Evolutionary conservation across 2,888 invertebrate genomes (phyloP), one percentile per base, ranked within the genome.

Genomic region (Ophraella communa): DNA sequence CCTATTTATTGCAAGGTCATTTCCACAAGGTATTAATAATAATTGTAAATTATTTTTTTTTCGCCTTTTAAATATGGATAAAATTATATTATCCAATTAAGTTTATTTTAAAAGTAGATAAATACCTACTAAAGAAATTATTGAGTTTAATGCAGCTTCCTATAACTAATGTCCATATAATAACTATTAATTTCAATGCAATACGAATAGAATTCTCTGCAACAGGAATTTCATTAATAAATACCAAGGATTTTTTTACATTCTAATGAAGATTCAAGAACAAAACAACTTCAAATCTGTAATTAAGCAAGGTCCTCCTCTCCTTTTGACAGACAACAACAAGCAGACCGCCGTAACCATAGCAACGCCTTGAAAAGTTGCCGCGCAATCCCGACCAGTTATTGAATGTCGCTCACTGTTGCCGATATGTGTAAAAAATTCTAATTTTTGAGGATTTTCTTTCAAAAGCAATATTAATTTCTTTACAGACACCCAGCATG

Each of bases 311-410:
- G 59, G 59, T 59, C 51, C n/a, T 59, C 51, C 42, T 58, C 58
- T 59, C 51, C 14, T 51, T 47, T 58, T 51, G 58, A 56, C 56
- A 56, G 52, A 44, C 30, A 44, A 44, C 52, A 62, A 55, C 58
- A 47, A 56, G 47, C 58, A 52, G 55, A 23, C 59, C 47, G 58
- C 59, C 23, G 65, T 68, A 47, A 45, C 66, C 64, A 66, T 64
- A 59, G 64, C 24, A 68, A 68, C 65, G 64, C 68, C 68, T 68
- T 66, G 54, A 51, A 51, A 66, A 64, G 62, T 58, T 61, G 61
- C 58, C 58, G 57, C 53, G 54, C 49, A 18, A 23, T 51, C 27
- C 49, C 49, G 17, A 14, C 24, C 7, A 51, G 14, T 24, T 17
- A n/a, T 27, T n/a, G 49, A 27, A 17, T 27, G 4, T 10, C 4